Percentiles rank a stretch among this genome's conserved stretches.
Conservation (phyloP, 2,113 vertebrate genomes). For the Rhinoderma darwinii region DNA sequence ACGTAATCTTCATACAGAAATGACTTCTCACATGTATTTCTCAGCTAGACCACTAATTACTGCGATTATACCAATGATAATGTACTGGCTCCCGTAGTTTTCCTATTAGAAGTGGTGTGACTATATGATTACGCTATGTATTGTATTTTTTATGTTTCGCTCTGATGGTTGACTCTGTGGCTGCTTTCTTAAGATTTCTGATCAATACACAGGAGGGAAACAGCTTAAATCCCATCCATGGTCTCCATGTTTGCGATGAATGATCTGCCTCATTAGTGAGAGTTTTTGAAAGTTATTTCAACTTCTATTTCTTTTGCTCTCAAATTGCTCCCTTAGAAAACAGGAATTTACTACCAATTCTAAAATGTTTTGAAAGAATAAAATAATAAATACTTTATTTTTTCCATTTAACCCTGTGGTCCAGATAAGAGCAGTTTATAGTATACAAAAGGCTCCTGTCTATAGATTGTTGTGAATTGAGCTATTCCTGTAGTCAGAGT, state of each 20-base stretch:
- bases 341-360: background rate
- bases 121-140: conserved; percentile 29
- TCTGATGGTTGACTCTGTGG: background rate
- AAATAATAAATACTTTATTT: too few relatives aligned
- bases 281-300: background rate
- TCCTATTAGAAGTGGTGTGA: conserved; percentile 14
- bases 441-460: too few relatives aligned
- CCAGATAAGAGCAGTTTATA: background rate
- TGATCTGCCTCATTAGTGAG: background rate
- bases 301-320: background rate
- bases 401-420: background rate
- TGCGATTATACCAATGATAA: conserved; percentile 40
- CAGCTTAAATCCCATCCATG: background rate
- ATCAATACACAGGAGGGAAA: background rate
- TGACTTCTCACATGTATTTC: conserved; percentile 9
- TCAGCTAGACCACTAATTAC: conserved; percentile 36
- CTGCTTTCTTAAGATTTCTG: background rate
- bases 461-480: too few relatives aligned
- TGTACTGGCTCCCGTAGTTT: conserved; percentile 22
- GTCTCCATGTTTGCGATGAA: background rate
- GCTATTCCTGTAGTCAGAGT: too few relatives aligned
- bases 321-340: background rate
- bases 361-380: background rate
- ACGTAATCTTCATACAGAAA: conserved; percentile 24
- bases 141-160: background rate